Base-by-base conservation (phyloP, 2,113 vertebrate species). In the Acanthisitta chloris region DNA sequence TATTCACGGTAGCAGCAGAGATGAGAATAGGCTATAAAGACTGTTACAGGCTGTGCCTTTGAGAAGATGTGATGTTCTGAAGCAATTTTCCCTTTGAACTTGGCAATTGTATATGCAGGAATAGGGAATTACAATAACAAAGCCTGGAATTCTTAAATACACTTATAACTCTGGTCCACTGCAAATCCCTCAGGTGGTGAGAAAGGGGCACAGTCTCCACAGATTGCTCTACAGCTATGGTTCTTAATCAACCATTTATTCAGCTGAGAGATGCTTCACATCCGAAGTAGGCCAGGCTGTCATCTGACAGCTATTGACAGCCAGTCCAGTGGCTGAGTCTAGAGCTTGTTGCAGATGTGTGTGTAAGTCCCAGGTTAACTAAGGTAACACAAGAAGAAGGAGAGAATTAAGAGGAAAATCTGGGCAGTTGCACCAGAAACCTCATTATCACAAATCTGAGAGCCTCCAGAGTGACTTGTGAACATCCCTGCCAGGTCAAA, bases 221-320 rank as follows among this genome's bases (percentile, higher is more conserved):
- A 80, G 92, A 82, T 34, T 69, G 58, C 86, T 94, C 36, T 61
- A 12, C 65, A 69, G 57, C 82, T 81, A 65, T 82, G 73, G 62
- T 81, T 95, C 87, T 91, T 87, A 76, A 96, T 94, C 96, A 97
- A 62, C 45, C 42, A 18, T 91, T 91, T 76, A 85, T 96, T 96
- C 84, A 94, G 78, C 91, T 85, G 49, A 0, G 0, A 89, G 91
- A 48, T 76, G 54, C 89, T 80, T 95, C 79, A 87, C 81, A 79
- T 95, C 48, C 28, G 62, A 87, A 94, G 54, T 64, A 92, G 91
- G 84, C 51, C 62, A 77, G 84, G 49, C 23, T 2, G 4, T 94
- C 94, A 83, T 62, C 86, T 95, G 86, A 28, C 59, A 84, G 65
- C 36, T 92, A 48, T 18, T 91, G 93, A 65, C 91, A 95, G 72